Evolutionary conservation across 2,888 invertebrate species (phyloP).

Genomic region (Ophion ellenae): DNA sequence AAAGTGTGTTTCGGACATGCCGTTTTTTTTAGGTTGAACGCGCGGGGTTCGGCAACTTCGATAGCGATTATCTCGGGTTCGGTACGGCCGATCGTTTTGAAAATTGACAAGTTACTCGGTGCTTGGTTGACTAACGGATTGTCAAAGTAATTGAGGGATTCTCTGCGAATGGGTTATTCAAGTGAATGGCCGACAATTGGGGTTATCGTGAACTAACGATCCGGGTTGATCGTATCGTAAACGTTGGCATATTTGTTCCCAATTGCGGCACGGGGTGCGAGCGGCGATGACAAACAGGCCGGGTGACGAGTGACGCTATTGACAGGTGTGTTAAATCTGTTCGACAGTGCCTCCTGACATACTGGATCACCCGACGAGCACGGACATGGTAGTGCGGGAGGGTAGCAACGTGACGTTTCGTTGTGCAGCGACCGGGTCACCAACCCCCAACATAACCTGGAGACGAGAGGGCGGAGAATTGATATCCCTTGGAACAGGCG

Average conservation of each 20-base stretch:
- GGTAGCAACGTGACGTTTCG: constrained; percentile 90
- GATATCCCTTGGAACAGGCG: constrained; percentile 84
- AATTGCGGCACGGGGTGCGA: background rate
- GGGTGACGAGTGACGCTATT: background rate
- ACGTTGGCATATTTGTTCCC: background rate
- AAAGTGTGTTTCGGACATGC: too few species aligned
- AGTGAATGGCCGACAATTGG: background rate
- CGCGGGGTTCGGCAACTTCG: too few species aligned
- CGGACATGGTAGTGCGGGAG: constrained; percentile 91
- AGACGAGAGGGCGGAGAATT: constrained; percentile 89
- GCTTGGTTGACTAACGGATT: too few species aligned
- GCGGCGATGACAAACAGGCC: background rate
- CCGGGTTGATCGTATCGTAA: background rate
- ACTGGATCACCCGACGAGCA: constrained; percentile 90
- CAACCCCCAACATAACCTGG: constrained; percentile 92
- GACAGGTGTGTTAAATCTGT: constrained; percentile 31
- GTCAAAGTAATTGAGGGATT: too few species aligned
- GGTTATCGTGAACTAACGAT: background rate
- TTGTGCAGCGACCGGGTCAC: constrained; percentile 93
- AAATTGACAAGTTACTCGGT: background rate
- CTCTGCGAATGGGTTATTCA: too few species aligned
- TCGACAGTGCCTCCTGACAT: constrained; percentile 91
- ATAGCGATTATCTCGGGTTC: too few species aligned
- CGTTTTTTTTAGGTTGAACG: too few species aligned
- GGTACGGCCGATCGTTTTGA: background rate